Evolutionary conservation across 2,797 vertebrate genomes (phyloP), one percentile per base, ranked within the genome.

Genomic region (Acrocephalus scirpaceus): DNA sequence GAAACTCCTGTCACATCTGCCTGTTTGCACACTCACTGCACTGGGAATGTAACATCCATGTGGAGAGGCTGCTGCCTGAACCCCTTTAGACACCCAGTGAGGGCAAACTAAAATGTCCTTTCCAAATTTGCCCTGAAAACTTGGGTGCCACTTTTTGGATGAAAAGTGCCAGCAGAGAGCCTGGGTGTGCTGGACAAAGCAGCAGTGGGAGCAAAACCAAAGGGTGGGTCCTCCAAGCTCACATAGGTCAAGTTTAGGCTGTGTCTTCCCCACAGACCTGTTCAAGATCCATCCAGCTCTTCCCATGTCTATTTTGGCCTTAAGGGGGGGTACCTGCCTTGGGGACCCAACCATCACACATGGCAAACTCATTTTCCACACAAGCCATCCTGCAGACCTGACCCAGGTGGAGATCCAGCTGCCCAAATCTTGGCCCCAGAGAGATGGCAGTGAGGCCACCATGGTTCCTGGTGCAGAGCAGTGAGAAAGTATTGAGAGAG

Each of bases 21-120:
- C 65, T 34, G 19, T 56, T 85, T 32, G 34, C 38, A 36, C 6
- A 1, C 8, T 32, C 61, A 70, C 53, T 2, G 2, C 30, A 2
- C 38, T 54, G 70, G 77, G 81, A 58, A 47, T 5, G 32, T 1
- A n/a, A 3, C 23, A 22, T 1, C 16, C 1, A 0, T 1, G 1
- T 1, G 3, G 44, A 58, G 17, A 75, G 4, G 9, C 7, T 5
- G 1, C 8, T 60, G 54, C 30, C 44, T 25, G 16, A 70, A 44
- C 3, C 11, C 38, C 22, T 74, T 57, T 14, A 67, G 53, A n/a
- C 21, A 9, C 13, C 29, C 78, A 27, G 2, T 3, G 36, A 70
- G 32, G 34, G 16, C 19, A 77, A 80, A 61, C 19, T 27, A 32
- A 45, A 60, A 3, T 11, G 10, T 70, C 21, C 29, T 73, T 87